Conservation (phyloP, 2,797 vertebrate species). For the Sarcophilus harrisii region DNA sequence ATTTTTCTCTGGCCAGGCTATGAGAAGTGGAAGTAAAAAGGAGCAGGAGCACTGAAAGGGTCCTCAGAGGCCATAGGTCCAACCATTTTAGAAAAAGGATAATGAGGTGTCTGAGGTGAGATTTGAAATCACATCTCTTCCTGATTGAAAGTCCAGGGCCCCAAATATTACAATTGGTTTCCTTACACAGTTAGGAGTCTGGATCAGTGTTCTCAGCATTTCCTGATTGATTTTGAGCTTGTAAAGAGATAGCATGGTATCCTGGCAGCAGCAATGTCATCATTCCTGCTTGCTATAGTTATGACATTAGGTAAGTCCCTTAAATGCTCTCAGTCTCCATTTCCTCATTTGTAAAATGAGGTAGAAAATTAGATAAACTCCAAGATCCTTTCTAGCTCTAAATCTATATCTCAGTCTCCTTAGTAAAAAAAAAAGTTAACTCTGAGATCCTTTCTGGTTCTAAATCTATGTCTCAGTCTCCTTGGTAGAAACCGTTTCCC, state of each 20-base stretch:
- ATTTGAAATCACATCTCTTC: neutral
- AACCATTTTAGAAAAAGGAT: neutral
- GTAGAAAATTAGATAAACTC: neutral
- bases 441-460: neutral
- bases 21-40: neutral
- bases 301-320: neutral
- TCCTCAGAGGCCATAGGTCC: neutral
- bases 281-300: neutral
- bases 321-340: neutral
- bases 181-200: neutral
- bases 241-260: neutral
- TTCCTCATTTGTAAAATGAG: neutral
- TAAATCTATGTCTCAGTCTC: neutral
- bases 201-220: neutral
- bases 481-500: neutral
- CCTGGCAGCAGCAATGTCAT: neutral
- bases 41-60: neutral
- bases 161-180: neutral
- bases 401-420: neutral
- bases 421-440: neutral
- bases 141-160: neutral
- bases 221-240: neutral
- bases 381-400: neutral
- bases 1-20: neutral
- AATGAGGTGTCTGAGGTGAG: neutral